Conservation (phyloP, 2,797 vertebrate species). For the Phyllotis vaccarum region DNA sequence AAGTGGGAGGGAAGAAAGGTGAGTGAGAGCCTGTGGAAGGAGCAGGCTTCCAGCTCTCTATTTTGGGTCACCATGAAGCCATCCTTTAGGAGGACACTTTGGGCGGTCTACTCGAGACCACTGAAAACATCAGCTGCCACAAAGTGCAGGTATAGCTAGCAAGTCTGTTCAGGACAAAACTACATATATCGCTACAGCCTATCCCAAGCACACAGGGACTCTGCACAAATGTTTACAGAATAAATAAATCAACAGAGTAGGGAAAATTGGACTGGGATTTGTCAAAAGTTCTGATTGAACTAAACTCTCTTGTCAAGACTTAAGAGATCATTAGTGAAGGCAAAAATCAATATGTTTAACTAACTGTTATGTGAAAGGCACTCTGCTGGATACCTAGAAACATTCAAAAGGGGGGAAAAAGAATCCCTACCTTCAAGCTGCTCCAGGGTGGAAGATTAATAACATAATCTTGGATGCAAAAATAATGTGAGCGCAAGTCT, state of each 20-base stretch:
- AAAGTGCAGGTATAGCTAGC: slow-evolving; percentile 60
- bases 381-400: not conserved
- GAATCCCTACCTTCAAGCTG: not conserved
- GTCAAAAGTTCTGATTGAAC: slow-evolving; percentile 80
- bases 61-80: not conserved
- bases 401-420: not conserved
- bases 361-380: not conserved
- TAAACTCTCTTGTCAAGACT: slow-evolving; percentile 75
- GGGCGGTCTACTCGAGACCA: slow-evolving; percentile 65
- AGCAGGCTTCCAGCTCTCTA: not conserved
- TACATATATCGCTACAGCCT: not conserved
- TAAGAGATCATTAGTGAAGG: slow-evolving; percentile 71
- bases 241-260: slow-evolving; percentile 69
- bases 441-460: not conserved
- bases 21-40: not conserved
- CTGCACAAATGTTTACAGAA: slow-evolving; percentile 78
- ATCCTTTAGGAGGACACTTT: not conserved
- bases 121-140: slow-evolving; percentile 61
- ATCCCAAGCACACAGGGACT: slow-evolving; percentile 16
- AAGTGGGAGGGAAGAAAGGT: not conserved
- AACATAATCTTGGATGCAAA: not conserved
- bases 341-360: slow-evolving; percentile 74
- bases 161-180: slow-evolving; percentile 63
- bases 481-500: not conserved
- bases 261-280: slow-evolving; percentile 76